These are phyloP conservation scores for Protobothrops mucrosquamatus DNA, from an alignment of 2,113 vertebrate species.

Conservation along the genomic window DNA sequence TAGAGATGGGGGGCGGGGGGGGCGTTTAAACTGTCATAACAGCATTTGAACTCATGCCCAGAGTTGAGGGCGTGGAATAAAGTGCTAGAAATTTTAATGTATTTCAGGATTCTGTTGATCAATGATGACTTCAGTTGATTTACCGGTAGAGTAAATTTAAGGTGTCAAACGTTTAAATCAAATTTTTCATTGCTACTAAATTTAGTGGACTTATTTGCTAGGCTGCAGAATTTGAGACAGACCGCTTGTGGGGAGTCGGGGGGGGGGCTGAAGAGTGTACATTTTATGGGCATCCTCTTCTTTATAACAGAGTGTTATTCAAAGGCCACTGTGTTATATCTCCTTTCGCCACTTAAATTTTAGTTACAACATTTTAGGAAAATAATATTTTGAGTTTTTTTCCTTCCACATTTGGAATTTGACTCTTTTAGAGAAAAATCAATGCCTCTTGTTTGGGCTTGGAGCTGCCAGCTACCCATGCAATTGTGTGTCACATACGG, in stretches of 20 bases:
- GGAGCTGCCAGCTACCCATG: not conserved
- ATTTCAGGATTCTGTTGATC: not conserved
- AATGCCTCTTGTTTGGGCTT: not conserved
- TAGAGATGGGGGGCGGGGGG: not conserved
- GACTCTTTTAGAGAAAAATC: not conserved
- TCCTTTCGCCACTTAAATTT: not conserved
- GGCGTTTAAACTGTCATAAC: not conserved
- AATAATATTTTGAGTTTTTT: not conserved
- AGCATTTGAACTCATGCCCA: not conserved
- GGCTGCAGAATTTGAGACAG: not conserved
- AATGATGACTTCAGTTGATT: not conserved
- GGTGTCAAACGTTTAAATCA: not conserved
- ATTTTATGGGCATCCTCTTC: not conserved
- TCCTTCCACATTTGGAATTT: not conserved
- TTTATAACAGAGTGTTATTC: not conserved
- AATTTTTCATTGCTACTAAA: not conserved
- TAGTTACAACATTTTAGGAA: not conserved
- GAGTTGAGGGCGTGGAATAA: not conserved
- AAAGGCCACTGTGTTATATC: not conserved
- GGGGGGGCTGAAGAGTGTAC: not conserved
- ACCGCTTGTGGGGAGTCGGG: not conserved
- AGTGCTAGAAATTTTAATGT: not conserved
- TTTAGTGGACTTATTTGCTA: not conserved
- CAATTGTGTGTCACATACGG: not conserved
- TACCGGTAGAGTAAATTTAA: not conserved